Evolutionary conservation across 23 tunicate genomes (phyloP), one percentile per base, ranked within the genome.

Genomic region (Styela clava): DNA sequence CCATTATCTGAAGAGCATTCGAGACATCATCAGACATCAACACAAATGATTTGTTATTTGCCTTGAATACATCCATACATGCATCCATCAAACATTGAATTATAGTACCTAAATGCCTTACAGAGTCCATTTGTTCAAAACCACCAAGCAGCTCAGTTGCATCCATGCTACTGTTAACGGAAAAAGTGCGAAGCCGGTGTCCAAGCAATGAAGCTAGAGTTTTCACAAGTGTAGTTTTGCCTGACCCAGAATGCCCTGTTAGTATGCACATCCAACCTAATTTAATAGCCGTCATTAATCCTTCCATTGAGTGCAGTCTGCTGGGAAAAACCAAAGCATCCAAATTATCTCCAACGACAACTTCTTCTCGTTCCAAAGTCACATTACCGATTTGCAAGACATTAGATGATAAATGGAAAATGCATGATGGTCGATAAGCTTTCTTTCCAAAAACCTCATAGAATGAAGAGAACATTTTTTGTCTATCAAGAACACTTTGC

Each of bases 101-200:
- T 3, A 29, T 30, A 5, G 77, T 28, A 22, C 24, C 29, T 26
- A 76, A 44, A 36, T 52, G 24, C 18, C 81, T 23, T 9, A 76
- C 35, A 2, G 37, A 22, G 31, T 76, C 81, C 64, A 76, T 23
- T 52, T 76, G 81, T 76, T 76, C 81, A 76, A 76, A 76, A 21
- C 81, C 99, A 68, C 99, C 99, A 68, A 95, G 84, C 3, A 95
- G 71, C 68, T 95, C 99, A 29, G 94, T 81, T 0, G 96, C 92
- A 78, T 95, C 99, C 92, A 86, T 95, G 69, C 83, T 70, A 73
- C 91, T 84, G 73, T 90, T 89, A 1, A 87, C 88, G 7, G 99
- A 74, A 69, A 95, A 61, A 24, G 74, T 76, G 32, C 85, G 79
- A 33, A 95, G 83, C 61, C 80, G 74, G 2, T 90, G 65, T 3